A percentile compares a stretch with the other conserved stretches of the same genome.
These are phyloP conservation scores for Polypedilum pembai DNA, from an alignment of 1,140 invertebrate species.

Conservation along the genomic window DNA sequence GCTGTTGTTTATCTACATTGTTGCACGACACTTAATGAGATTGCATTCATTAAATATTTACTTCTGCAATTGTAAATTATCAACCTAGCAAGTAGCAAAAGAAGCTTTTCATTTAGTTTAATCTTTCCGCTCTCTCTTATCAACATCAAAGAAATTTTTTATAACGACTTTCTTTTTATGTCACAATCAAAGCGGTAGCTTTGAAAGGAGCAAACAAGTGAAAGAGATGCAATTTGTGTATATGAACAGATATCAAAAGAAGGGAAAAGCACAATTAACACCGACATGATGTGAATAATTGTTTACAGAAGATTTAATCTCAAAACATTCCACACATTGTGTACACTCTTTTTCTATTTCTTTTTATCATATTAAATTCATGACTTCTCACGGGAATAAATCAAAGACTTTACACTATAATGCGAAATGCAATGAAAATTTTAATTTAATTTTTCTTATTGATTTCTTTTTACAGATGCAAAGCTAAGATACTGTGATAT, in stretches of 20 bases:
- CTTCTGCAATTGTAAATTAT: too few species aligned
- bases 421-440: not conserved
- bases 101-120: too few species aligned
- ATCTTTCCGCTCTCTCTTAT: too few species aligned
- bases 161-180: too few species aligned
- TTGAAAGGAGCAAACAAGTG: not conserved
- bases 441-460: conserved; percentile 25
- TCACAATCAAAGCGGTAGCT: too few species aligned
- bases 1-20: too few species aligned
- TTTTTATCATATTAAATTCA: not conserved
- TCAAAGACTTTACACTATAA: not conserved
- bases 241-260: too few species aligned
- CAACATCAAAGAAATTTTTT: too few species aligned
- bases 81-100: too few species aligned
- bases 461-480: conserved; percentile 35
- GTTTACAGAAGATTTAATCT: not conserved
- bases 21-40: too few species aligned
- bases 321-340: not conserved
- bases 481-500: conserved; percentile 41
- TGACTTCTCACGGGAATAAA: not conserved
- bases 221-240: not conserved
- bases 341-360: not conserved
- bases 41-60: too few species aligned
- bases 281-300: not conserved
- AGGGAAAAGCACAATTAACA: not conserved